A percentile compares a stretch with the other conserved stretches of the same genome.
Conservation (phyloP, 2,113 vertebrate genomes). For the Macaca fascicularis region T2T-MFA8v1.1 NC_088387.1:120862001-120862500, state of each 20-base stretch:
- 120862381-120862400: background rate
- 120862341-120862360: background rate
- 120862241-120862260: background rate
- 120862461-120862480: background rate
- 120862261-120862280: background rate
- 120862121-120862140: accelerated
- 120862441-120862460: no score
- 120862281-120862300: background rate
- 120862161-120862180: background rate
- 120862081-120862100: accelerated
- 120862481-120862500: background rate
- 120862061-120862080: background rate
- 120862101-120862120: accelerated
- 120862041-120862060: background rate
- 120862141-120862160: accelerated
- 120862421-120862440: background rate
- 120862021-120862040: background rate
- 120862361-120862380: background rate
- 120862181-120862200: background rate
- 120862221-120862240: background rate
- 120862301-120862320: background rate
- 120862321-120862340: no score
- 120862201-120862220: background rate
- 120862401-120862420: background rate
- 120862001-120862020: no score